Conservation (phyloP, 1,140 invertebrate genomes). For the Trissolcus basalis region DNA sequence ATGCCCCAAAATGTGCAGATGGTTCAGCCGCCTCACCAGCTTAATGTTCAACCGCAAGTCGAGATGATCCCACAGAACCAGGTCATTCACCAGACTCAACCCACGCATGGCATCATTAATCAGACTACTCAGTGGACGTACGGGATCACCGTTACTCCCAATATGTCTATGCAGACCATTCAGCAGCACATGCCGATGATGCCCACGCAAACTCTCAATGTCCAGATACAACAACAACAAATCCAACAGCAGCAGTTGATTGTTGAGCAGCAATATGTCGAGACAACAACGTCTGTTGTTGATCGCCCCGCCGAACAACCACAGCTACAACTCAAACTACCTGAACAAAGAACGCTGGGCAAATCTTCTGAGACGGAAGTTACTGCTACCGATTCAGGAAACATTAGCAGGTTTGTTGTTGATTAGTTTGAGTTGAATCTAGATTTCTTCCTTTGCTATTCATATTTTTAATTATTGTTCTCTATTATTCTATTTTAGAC, state of each 20-base stretch:
- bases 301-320: slow-evolving; percentile 65
- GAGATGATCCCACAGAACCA: slow-evolving; percentile 50
- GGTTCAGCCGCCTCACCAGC: slow-evolving; percentile 54
- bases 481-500: slow-evolving; percentile 44
- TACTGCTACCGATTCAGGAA: slow-evolving; percentile 62
- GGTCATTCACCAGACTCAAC: slow-evolving; percentile 57
- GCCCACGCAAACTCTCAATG: slow-evolving; percentile 58
- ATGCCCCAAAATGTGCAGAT: slow-evolving; percentile 42
- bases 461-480: too few species aligned
- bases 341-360: slow-evolving; percentile 58
- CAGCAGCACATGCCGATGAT: slow-evolving; percentile 64
- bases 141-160: slow-evolving; percentile 56
- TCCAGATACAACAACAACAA: slow-evolving; percentile 56
- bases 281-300: slow-evolving; percentile 21
- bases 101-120: slow-evolving; percentile 48
- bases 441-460: neutral
- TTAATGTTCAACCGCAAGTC: slow-evolving; percentile 56
- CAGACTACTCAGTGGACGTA: slow-evolving; percentile 65
- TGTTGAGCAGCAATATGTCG: slow-evolving; percentile 55
- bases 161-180: slow-evolving; percentile 58
- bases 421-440: neutral
- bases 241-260: slow-evolving; percentile 60
- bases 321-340: slow-evolving; percentile 66
- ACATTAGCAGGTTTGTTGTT: slow-evolving; percentile 61
- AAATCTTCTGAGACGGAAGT: slow-evolving; percentile 63